Evolutionary conservation across 2,797 vertebrate genomes (phyloP), one percentile per base, ranked within the genome.

Genomic region (Helostoma temminkii): DNA sequence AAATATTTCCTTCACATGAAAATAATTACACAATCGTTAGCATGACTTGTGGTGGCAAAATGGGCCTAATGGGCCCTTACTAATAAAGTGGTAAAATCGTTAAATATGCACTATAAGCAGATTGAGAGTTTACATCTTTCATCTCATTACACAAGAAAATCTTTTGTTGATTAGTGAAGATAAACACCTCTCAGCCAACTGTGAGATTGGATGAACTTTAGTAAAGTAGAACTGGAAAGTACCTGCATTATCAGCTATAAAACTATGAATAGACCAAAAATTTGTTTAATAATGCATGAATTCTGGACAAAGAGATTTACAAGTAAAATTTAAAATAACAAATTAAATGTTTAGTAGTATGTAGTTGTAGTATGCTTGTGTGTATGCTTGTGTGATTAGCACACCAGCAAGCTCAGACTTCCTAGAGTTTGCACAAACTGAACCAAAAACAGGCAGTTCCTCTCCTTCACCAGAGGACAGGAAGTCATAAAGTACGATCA

Each of bases 401-500:
- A 24, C 43, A 30, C 4, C 15, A 52, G 34, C 22, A 16, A 28
- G 26, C 43, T 41, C 46, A 59, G 18, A 53, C 60, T 73, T 62
- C 59, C 64, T 18, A 6, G 7, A n/a, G 48, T 59, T 26, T 57
- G 58, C 46, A 47, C 43, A 57, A 67, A 64, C 54, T 15, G 19
- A 65, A 52, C 68, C 84, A 86, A 87, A 91, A 90, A 85, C n/a
- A 67, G 79, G 56, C 50, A 47, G 66, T 43, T 49, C 84, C 58
- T 69, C 83, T 73, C 79, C 78, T 66, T 80, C 1, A 60, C 83
- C 67, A 66, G 50, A 74, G 81, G 88, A 88, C 82, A 83, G 88
- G 89, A 92, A 92, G 87, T 85, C 78, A 89, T 89, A 87, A 89
- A 84, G 79, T 55, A 65, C 70, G 67, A 87, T 92, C 84, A 92